Base-by-base conservation (phyloP, 1,140 invertebrate genomes). In the Drosophila bifasciata region DNA sequence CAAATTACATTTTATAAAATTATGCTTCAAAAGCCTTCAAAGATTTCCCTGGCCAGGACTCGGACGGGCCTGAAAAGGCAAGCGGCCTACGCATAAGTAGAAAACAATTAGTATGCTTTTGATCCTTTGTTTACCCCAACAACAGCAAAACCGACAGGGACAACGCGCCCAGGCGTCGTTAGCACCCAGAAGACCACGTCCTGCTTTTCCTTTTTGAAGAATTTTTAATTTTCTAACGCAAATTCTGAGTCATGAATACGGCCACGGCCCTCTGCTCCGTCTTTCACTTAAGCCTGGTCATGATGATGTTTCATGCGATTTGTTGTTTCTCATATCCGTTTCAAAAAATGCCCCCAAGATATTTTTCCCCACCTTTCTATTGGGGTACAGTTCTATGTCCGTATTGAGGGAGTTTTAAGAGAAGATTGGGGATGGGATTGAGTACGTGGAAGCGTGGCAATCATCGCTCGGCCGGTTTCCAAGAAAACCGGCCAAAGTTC, bases 101-200 rank as follows among this genome's bases (percentile, higher is more conserved):
- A 88, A 89, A 89, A 90, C 81, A 89, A 90, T 90, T 89, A 90
- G 80, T 89, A 72, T 70, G 86, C 81, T 90, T 90, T 90, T 89
- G 86, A 89, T 90, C 86, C 86, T 86, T 90, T 90, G 80, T 90
- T 90, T 90, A 90, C 86, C 76, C 67, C 75, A 79, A 86, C 79
- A 89, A 81, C 79, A 89, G 60, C 49, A 62, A 58, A 49, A 75
- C 39, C 55, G 53, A 44, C 76, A 63, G 59, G 62, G 68, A 64
- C 49, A 70, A 48, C 56, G 64, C 44, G 66, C 58, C 59, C 61
- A 62, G 70, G 67, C 60, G 68, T 88, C 80, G 84, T 88, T 88
- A 88, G 83, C 83, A 83, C 83, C 63, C 83, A 76, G 59, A 69
- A 63, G 72, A 77, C 77, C 83, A 75, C 84, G 75, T 75, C 75